A percentile compares a stretch with the other conserved stretches of the same genome.
phyloP scores from a whole-genome alignment of 2,113 vertebrate species.

The Rhinogobius similis region DNA sequence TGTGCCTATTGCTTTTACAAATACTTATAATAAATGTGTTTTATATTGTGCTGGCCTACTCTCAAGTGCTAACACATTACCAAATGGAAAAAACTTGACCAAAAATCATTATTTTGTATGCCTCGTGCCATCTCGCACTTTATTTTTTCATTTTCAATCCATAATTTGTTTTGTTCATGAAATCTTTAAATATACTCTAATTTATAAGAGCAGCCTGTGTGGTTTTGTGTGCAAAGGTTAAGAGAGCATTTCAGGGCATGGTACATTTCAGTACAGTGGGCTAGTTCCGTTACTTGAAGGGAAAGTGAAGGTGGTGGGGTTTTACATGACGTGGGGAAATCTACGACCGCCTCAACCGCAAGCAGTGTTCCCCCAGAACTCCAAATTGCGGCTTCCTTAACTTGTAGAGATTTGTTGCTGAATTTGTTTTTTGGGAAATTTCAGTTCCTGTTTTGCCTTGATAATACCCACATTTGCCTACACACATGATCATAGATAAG shows the following conservation, averaged over 20 bases:
- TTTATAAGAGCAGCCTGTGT: not conserved
- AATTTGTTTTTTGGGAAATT: not conserved
- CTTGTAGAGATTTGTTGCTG: not conserved
- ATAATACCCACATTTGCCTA: not conserved
- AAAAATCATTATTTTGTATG: conserved; percentile 19
- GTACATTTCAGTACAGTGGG: conserved; percentile 16
- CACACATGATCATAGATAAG: too few species aligned
- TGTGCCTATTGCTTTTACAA: not conserved
- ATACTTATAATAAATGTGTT: not conserved
- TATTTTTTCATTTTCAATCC: conserved; percentile 30
- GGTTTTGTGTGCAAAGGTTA: not conserved
- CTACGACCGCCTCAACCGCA: not conserved
- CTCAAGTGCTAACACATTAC: conserved; percentile 22
- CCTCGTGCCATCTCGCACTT: conserved; percentile 39
- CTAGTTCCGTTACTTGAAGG: conserved; percentile 34
- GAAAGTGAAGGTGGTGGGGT: conserved; percentile 40
- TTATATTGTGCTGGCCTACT: not conserved
- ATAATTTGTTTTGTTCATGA: not conserved
- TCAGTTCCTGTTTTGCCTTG: not conserved
- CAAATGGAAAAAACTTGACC: conserved; percentile 40
- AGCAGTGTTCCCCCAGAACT: not conserved
- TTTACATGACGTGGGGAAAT: conserved; percentile 10
- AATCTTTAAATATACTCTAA: not conserved
- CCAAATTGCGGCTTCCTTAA: conserved; percentile 16
- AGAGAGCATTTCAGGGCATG: not conserved